Conservation (phyloP, 2,888 invertebrate species). For the Drosophila heteroneura region DNA sequence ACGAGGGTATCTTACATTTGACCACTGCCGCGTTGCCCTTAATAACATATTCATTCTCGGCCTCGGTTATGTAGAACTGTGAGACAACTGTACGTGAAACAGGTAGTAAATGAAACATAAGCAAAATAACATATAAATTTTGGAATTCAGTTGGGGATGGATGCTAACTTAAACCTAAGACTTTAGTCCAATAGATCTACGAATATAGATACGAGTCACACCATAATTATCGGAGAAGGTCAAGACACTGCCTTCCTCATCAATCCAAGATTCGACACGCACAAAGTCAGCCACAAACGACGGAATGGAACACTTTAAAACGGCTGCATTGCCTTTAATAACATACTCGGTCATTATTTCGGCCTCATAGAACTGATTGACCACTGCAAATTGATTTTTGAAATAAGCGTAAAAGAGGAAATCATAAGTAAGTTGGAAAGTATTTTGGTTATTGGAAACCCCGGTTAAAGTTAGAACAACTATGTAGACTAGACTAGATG, state of each 20-base stretch:
- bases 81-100: constrained; percentile 89
- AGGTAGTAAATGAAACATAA: constrained; percentile 41
- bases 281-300: constrained; percentile 91
- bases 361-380: constrained; percentile 90
- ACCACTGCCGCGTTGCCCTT: constrained; percentile 96
- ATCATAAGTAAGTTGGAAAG: constrained; percentile 25
- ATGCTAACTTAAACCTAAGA: constrained; percentile 38
- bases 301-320: constrained; percentile 91
- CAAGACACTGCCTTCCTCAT: constrained; percentile 86
- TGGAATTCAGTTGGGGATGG: constrained; percentile 16
- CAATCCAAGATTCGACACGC: constrained; percentile 89
- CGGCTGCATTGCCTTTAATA: constrained; percentile 90
- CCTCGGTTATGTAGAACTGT: constrained; percentile 95
- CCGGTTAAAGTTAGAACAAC: constrained; percentile 4
- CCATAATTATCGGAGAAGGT: constrained; percentile 83
- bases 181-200: constrained; percentile 1
- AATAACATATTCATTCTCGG: constrained; percentile 97
- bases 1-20: constrained; percentile 97
- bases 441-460: constrained; percentile 13
- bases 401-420: constrained; percentile 30
- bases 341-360: constrained; percentile 91
- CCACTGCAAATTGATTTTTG: constrained; percentile 86
- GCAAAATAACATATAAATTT: constrained; percentile 23
- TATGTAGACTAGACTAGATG: constrained; percentile 9
- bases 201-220: constrained; percentile 59